A percentile compares a stretch with the other conserved stretches of the same genome.
These are phyloP conservation scores for Patella vulgata DNA, from an alignment of 1,140 invertebrate genomes.

Conservation along the genomic window DNA sequence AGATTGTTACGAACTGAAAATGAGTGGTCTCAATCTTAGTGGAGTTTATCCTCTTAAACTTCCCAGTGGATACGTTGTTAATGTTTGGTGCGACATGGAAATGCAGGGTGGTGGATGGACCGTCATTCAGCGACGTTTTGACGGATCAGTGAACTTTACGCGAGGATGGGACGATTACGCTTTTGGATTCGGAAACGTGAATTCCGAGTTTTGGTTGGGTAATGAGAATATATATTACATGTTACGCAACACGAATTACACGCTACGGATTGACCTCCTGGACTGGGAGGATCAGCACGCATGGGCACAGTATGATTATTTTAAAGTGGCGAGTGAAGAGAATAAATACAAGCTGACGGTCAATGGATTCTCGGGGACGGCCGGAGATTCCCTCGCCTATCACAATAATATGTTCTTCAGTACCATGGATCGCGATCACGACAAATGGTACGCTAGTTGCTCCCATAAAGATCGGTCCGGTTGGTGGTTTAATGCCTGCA, in stretches of 20 bases:
- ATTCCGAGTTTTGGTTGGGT: conserved; percentile 72
- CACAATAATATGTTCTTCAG: conserved; percentile 73
- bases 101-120: conserved; percentile 86
- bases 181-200: conserved; percentile 92
- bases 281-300: conserved; percentile 90
- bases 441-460: conserved; percentile 74
- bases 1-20: conserved; percentile 57
- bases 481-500: conserved; percentile 76
- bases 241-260: conserved; percentile 76
- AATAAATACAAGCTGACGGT: conserved; percentile 92
- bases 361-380: conserved; percentile 89
- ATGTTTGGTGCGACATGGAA: conserved; percentile 81
- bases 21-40: conserved; percentile 38
- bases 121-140: conserved; percentile 81
- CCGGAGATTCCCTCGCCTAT: conserved; percentile 72
- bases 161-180: conserved; percentile 94
- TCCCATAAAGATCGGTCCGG: conserved; percentile 70
- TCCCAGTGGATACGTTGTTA: conserved; percentile 71
- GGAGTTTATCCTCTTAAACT: conserved; percentile 81
- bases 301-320: conserved; percentile 43
- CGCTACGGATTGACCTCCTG: conserved; percentile 87
- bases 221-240: conserved; percentile 66
- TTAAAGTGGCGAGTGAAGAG: conserved; percentile 60
- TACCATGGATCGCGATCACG: conserved; percentile 72
- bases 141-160: conserved; percentile 85